Conservation (phyloP, 2,888 invertebrate genomes). For the Drosophila acutilabella region DNA sequence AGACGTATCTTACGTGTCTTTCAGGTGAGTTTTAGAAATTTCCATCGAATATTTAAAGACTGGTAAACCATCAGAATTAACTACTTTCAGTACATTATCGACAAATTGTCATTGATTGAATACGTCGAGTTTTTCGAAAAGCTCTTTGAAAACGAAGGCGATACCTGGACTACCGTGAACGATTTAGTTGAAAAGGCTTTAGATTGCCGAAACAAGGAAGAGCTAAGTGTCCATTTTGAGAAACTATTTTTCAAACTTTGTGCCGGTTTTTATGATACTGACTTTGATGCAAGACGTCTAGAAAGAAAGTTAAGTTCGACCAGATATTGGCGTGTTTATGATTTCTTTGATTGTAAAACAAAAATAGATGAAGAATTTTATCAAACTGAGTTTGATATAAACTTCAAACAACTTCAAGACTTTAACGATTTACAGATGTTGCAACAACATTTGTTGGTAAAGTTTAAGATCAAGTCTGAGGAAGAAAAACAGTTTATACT, state of each 20-base stretch:
- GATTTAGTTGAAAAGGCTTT: background rate
- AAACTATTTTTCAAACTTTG: no score
- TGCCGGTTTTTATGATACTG: no score
- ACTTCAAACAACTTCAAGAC: background rate
- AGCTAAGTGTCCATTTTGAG: background rate
- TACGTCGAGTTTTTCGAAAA: background rate
- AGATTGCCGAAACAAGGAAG: background rate
- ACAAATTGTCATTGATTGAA: background rate
- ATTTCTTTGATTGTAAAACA: background rate
- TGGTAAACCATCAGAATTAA: background rate
- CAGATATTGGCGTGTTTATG: slow-evolving; percentile 4
- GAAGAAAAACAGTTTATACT: slow-evolving; percentile 4
- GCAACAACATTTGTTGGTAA: slow-evolving; percentile 3
- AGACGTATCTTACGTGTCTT: background rate
- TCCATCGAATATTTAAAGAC: background rate
- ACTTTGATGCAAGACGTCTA: no score
- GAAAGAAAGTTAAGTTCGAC: no score
- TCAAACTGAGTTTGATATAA: slow-evolving; percentile 7
- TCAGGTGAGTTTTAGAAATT: background rate
- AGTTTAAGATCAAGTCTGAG: slow-evolving; percentile 3
- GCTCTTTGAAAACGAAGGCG: background rate
- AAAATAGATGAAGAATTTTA: background rate
- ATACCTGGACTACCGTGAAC: no score
- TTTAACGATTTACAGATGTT: background rate
- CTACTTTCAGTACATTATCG: background rate